These are phyloP conservation scores for Paratrypauchen microcephalus DNA, from an alignment of 2,797 vertebrate species.

Conservation along the genomic window DNA sequence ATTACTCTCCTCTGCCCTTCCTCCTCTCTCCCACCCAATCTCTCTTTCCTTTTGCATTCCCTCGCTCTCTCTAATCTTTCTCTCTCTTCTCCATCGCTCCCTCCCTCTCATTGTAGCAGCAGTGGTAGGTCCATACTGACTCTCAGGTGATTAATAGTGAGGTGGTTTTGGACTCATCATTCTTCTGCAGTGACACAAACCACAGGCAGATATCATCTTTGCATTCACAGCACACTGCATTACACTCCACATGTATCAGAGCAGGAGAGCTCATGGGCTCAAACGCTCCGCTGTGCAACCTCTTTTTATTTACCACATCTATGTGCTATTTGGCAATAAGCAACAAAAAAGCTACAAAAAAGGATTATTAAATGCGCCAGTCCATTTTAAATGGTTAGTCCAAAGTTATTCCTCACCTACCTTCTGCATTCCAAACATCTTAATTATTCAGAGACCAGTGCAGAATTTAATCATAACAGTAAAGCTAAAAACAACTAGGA, in stretches of 20 bases:
- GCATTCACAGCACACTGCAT: constrained; percentile 50
- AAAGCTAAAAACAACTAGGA: no score
- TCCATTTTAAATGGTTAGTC: no score
- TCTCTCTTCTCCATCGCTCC: neutral
- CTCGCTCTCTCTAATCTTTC: neutral
- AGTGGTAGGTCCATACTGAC: neutral
- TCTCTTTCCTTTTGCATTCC: neutral
- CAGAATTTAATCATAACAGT: no score
- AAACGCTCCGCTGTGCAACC: neutral
- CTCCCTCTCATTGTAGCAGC: neutral
- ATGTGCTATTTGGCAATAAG: neutral
- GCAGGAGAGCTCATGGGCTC: neutral
- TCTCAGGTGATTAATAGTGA: constrained; percentile 67
- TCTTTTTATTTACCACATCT: neutral
- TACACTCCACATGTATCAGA: neutral
- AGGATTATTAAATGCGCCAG: neutral
- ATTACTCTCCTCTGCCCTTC: neutral
- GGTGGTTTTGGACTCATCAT: constrained; percentile 64
- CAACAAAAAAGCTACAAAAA: neutral
- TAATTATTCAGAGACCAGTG: no score
- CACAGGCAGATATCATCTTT: constrained; percentile 64
- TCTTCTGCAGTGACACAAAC: constrained; percentile 58
- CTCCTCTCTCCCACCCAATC: neutral
- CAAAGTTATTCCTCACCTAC: no score
- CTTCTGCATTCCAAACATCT: no score